phyloP scores from a whole-genome alignment of 2,113 vertebrate genomes.

The Antechinus flavipes region DNA sequence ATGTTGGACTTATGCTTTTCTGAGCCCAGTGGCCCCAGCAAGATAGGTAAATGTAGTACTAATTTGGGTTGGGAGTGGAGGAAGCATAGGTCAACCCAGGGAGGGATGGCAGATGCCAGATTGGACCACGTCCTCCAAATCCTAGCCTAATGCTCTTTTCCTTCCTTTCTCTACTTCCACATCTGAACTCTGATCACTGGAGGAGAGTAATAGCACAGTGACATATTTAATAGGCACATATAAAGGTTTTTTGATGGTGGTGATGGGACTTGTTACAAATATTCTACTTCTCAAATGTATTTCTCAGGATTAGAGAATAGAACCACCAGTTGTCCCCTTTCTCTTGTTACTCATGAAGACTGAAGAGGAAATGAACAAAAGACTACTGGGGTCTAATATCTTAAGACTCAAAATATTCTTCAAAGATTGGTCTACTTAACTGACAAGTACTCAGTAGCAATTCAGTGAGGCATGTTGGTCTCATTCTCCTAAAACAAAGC shows the following conservation, averaged over 20 bases:
- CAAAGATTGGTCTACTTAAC: background rate
- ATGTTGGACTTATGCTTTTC: background rate
- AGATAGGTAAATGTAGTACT: background rate
- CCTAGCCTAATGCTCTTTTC: background rate
- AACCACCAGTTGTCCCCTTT: background rate
- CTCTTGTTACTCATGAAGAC: background rate
- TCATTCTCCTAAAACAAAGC: background rate
- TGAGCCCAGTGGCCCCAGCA: too few species aligned
- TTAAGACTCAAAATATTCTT: background rate
- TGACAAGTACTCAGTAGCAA: background rate
- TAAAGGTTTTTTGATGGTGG: background rate
- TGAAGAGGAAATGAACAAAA: background rate
- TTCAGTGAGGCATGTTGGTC: background rate
- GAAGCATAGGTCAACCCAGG: background rate
- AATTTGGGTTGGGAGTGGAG: background rate
- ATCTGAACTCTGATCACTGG: background rate
- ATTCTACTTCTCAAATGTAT: background rate
- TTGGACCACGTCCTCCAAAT: background rate
- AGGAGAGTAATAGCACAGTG: constrained; percentile 8
- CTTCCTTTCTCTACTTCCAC: background rate
- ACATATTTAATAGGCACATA: background rate
- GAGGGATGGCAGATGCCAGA: background rate
- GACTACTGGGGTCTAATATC: background rate
- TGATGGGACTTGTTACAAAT: background rate
- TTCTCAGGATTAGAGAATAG: background rate